Conservation (phyloP, 1,140 invertebrate species). For the Phenacoccus solenopsis region DNA sequence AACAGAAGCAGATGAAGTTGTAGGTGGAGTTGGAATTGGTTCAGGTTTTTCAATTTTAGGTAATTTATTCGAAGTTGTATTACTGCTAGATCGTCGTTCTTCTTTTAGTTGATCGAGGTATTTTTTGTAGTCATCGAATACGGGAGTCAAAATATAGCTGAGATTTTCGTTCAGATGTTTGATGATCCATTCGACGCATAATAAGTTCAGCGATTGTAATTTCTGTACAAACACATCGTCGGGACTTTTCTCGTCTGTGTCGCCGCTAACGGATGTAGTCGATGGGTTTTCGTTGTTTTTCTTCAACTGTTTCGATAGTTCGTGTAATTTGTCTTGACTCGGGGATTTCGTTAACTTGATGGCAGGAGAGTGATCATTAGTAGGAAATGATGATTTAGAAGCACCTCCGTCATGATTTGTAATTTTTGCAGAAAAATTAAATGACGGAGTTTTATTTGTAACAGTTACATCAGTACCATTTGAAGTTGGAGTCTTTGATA, state of each 20-base stretch:
- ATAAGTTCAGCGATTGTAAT: neutral
- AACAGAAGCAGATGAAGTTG: neutral
- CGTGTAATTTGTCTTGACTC: no score
- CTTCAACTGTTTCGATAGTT: no score
- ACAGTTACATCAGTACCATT: neutral
- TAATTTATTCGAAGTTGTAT: neutral
- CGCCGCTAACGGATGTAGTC: neutral
- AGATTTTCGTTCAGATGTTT: slow-evolving; percentile 12
- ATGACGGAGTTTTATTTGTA: neutral
- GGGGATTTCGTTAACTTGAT: no score
- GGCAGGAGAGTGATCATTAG: no score
- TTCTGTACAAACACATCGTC: neutral
- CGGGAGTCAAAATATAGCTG: neutral
- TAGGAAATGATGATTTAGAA: no score
- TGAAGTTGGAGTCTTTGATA: neutral
- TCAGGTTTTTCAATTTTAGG: neutral
- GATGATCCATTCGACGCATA: slow-evolving; percentile 1
- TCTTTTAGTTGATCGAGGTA: neutral
- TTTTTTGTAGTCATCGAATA: slow-evolving; percentile 3
- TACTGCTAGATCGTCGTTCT: neutral
- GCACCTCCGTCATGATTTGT: no score
- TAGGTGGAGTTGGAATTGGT: neutral
- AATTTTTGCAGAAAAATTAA: no score
- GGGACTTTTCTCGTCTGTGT: neutral
- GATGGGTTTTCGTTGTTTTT: neutral